Percentiles rank a stretch among this genome's conserved stretches.
phyloP scores from a whole-genome alignment of 1,140 invertebrate genomes.

The Ladona fulva region DNA sequence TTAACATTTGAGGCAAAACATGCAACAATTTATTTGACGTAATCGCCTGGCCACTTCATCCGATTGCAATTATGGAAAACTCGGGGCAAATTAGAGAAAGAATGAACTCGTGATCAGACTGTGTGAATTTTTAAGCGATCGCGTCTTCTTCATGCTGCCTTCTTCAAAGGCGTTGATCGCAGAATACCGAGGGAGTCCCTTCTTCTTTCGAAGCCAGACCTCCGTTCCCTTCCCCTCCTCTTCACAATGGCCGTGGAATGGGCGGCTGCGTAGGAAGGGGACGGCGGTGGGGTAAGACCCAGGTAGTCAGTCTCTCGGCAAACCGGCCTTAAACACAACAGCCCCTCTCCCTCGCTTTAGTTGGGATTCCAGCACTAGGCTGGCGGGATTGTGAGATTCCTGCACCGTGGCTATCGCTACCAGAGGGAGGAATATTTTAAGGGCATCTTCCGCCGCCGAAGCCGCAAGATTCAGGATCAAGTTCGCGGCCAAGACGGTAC shows the following conservation, averaged over 20 bases:
- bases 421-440: conserved; percentile 9
- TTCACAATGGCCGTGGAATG: neutral
- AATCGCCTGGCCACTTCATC: too few relatives aligned
- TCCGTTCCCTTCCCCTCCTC: neutral
- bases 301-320: neutral
- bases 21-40: too few relatives aligned
- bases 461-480: too few relatives aligned
- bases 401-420: neutral
- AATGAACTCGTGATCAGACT: too few relatives aligned
- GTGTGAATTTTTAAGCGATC: too few relatives aligned
- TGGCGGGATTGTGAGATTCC: neutral
- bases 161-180: too few relatives aligned
- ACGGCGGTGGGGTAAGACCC: neutral
- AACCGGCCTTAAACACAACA: neutral
- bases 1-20: too few relatives aligned
- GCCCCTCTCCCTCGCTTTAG: neutral
- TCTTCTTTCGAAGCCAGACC: neutral
- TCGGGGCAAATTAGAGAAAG: too few relatives aligned
- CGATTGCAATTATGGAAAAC: too few relatives aligned
- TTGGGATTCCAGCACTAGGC: neutral
- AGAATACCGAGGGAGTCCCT: too few relatives aligned
- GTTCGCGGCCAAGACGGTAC: neutral
- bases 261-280: neutral
- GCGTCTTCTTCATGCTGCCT: too few relatives aligned
- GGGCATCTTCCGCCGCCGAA: neutral